Conservation (phyloP, 1,140 invertebrate species). For the Pseudoatta argentina region DNA sequence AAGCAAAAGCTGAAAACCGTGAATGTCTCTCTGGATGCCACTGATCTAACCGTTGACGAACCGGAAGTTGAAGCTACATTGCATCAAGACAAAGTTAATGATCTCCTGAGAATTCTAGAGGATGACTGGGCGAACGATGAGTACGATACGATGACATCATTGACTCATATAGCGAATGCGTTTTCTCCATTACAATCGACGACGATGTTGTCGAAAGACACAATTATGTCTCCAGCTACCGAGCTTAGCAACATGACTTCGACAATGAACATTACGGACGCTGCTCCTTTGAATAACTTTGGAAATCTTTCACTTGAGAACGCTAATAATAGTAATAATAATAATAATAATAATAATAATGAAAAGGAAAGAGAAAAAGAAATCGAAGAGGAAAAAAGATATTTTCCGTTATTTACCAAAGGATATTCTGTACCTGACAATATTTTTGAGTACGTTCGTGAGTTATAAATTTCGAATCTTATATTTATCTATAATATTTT, state of each 20-base stretch:
- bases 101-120: slow-evolving; percentile 81
- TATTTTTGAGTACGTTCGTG: slow-evolving; percentile 67
- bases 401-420: slow-evolving; percentile 83
- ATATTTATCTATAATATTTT: background rate
- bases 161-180: slow-evolving; percentile 46
- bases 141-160: slow-evolving; percentile 77
- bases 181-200: slow-evolving; percentile 58
- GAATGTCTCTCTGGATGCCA: slow-evolving; percentile 74
- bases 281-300: slow-evolving; percentile 22
- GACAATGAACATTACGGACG: slow-evolving; percentile 83
- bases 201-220: slow-evolving; percentile 15
- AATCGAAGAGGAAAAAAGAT: slow-evolving; percentile 61
- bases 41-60: slow-evolving; percentile 80
- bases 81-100: slow-evolving; percentile 71
- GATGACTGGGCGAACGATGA: slow-evolving; percentile 84
- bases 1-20: slow-evolving; percentile 53
- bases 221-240: slow-evolving; percentile 85
- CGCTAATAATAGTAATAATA: slow-evolving; percentile 41
- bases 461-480: slow-evolving; percentile 7
- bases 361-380: background rate
- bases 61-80: slow-evolving; percentile 70
- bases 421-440: slow-evolving; percentile 70
- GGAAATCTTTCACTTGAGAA: slow-evolving; percentile 67
- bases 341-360: slow-evolving; percentile 54
- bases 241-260: slow-evolving; percentile 87